Percentiles rank a stretch among this genome's conserved stretches.
Evolutionary conservation across 2,888 invertebrate genomes (phyloP).

Genomic region (Acleris literana): DNA sequence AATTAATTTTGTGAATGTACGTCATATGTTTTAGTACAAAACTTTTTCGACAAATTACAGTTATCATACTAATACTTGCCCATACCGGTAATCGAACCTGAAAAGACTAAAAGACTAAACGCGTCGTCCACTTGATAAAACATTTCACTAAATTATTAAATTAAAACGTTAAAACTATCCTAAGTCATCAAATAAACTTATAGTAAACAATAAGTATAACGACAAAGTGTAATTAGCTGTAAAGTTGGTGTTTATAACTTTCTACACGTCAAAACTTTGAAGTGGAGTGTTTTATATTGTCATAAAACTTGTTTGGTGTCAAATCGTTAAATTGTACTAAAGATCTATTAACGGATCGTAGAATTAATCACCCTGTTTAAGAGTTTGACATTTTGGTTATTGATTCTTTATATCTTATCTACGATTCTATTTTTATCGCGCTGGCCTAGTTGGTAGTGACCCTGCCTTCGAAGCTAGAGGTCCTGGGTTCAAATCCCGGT

Average conservation of each 20-base stretch:
- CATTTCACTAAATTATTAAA: background rate
- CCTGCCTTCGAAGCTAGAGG: no score
- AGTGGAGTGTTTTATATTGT: constrained; percentile 56
- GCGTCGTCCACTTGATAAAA: no score
- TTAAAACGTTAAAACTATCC: constrained; percentile 12
- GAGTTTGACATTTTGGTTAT: background rate
- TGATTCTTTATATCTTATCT: no score
- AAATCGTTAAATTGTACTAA: constrained; percentile 72
- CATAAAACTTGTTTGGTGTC: constrained; percentile 65
- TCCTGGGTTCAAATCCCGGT: no score
- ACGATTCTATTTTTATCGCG: no score
- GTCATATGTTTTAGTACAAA: no score
- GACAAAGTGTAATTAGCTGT: constrained; percentile 8
- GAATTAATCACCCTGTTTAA: constrained; percentile 44
- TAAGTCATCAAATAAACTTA: constrained; percentile 15
- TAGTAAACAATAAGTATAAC: constrained; percentile 24
- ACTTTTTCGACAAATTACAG: no score
- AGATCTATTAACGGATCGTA: constrained; percentile 68
- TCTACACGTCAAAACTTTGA: constrained; percentile 46
- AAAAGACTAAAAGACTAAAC: no score
- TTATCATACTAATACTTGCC: no score
- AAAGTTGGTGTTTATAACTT: constrained; percentile 37
- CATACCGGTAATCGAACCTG: no score
- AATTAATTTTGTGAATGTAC: no score
- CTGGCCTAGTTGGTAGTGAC: no score